Evolutionary conservation across 2,797 vertebrate genomes (phyloP).

Genomic region (Enteromius anoplus): DNA sequence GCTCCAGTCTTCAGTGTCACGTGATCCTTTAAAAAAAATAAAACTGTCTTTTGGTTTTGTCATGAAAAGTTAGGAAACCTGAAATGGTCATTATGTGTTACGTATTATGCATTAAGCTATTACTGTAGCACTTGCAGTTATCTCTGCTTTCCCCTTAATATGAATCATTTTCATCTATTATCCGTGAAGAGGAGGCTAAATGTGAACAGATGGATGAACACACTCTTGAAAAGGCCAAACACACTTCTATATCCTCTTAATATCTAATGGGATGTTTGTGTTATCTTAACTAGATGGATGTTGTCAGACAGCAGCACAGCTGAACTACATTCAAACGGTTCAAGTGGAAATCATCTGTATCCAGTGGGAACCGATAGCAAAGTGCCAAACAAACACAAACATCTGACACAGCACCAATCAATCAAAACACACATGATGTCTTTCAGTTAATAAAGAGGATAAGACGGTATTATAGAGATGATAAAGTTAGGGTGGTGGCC

Average conservation of each 20-base stretch:
- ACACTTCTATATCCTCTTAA: slow-evolving; percentile 11
- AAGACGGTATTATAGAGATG: neutral
- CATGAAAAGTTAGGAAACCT: no score
- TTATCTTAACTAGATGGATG: slow-evolving; percentile 35
- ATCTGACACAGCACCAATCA: slow-evolving; percentile 9
- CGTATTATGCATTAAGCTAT: neutral
- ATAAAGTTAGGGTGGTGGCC: neutral
- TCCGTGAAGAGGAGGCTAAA: neutral
- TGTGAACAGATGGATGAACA: slow-evolving; percentile 4
- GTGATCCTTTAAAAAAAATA: neutral
- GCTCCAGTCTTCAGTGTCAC: neutral
- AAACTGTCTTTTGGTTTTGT: neutral
- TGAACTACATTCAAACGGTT: slow-evolving; percentile 6
- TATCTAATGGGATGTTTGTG: slow-evolving; percentile 31
- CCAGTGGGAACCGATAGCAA: slow-evolving; percentile 17
- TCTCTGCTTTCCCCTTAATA: neutral
- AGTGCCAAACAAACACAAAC: slow-evolving; percentile 34
- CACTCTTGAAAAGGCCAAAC: neutral
- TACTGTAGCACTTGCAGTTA: neutral
- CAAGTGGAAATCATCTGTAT: slow-evolving; percentile 30
- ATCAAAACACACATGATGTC: neutral
- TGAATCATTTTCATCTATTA: neutral
- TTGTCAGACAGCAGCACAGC: slow-evolving; percentile 3
- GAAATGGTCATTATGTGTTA: no score
- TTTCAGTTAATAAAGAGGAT: slow-evolving; percentile 18